Conservation (phyloP, 2,113 vertebrate species). For the Bolborhynchus lineola region DNA sequence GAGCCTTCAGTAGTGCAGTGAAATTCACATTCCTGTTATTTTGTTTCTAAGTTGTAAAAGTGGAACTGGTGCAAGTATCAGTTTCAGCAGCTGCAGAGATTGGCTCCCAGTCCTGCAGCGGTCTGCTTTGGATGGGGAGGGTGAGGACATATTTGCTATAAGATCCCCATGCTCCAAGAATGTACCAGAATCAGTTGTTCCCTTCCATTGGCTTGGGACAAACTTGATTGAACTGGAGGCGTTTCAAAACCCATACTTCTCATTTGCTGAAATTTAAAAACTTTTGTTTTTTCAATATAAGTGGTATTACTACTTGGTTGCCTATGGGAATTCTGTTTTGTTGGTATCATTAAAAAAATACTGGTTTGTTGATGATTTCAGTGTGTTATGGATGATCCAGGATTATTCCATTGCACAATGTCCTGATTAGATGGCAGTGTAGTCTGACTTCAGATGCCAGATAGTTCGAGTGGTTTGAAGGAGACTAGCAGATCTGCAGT, state of each 20-base stretch:
- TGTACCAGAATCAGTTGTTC: not conserved
- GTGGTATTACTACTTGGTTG: not conserved
- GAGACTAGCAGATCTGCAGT: not conserved
- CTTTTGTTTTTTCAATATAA: fast-evolving
- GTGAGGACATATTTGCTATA: fast-evolving
- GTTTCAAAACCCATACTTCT: not conserved
- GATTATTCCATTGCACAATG: not conserved
- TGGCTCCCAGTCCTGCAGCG: not conserved
- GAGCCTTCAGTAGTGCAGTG: not conserved
- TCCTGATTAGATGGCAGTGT: not conserved
- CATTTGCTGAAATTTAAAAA: not conserved
- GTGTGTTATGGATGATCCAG: not conserved
- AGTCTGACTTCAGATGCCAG: not conserved
- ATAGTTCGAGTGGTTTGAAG: not conserved
- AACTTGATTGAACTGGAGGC: not conserved
- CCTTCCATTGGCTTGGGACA: not conserved
- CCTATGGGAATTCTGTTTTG: not conserved
- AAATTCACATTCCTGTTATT: not conserved
- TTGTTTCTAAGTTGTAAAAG: not conserved
- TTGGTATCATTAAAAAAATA: not conserved
- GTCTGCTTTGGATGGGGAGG: not conserved
- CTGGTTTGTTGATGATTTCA: not conserved
- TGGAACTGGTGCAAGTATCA: not conserved
- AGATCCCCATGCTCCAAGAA: not conserved
- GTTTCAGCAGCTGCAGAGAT: not conserved